A percentile compares a stretch with the other conserved stretches of the same genome.
Evolutionary conservation across 2,888 invertebrate species (phyloP).

Genomic region (Hemithea aestivaria): DNA sequence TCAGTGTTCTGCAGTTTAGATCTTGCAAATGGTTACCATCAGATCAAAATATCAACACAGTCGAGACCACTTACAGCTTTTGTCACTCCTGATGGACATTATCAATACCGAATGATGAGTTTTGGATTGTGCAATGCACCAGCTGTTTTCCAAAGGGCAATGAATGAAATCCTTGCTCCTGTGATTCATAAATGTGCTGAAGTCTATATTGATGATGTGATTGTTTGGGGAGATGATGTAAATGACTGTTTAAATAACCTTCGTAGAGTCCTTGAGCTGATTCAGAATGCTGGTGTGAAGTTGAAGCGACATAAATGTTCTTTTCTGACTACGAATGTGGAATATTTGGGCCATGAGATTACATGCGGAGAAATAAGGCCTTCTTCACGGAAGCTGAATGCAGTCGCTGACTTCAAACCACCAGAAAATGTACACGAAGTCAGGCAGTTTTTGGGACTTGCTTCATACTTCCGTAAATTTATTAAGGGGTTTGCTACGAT

Average conservation of each 20-base stretch:
- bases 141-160: slow-evolving; percentile 14
- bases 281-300: slow-evolving; percentile 3
- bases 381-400: slow-evolving; percentile 2
- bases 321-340: slow-evolving; percentile 1
- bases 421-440: slow-evolving; percentile 15
- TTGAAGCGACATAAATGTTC: slow-evolving; percentile 2
- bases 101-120: slow-evolving; percentile 12
- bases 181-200: slow-evolving; percentile 8
- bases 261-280: background rate
- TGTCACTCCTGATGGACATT: slow-evolving; percentile 17
- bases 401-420: slow-evolving; percentile 1
- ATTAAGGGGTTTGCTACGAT: slow-evolving; percentile 18
- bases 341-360: slow-evolving; percentile 10
- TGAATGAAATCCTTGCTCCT: slow-evolving; percentile 11
- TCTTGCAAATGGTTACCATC: slow-evolving; percentile 18
- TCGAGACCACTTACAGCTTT: slow-evolving; percentile 6
- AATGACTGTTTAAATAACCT: slow-evolving; percentile 6
- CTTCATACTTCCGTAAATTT: slow-evolving; percentile 18
- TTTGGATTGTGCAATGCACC: slow-evolving; percentile 18
- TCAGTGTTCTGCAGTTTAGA: slow-evolving; percentile 16
- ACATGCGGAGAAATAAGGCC: slow-evolving; percentile 3
- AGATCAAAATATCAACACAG: slow-evolving; percentile 7
- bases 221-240: slow-evolving; percentile 6
- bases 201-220: slow-evolving; percentile 14
- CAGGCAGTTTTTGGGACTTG: slow-evolving; percentile 20